A percentile compares a stretch with the other conserved stretches of the same genome.
Conservation (phyloP, 2,113 vertebrate genomes). For the Hyaena hyaena region DNA sequence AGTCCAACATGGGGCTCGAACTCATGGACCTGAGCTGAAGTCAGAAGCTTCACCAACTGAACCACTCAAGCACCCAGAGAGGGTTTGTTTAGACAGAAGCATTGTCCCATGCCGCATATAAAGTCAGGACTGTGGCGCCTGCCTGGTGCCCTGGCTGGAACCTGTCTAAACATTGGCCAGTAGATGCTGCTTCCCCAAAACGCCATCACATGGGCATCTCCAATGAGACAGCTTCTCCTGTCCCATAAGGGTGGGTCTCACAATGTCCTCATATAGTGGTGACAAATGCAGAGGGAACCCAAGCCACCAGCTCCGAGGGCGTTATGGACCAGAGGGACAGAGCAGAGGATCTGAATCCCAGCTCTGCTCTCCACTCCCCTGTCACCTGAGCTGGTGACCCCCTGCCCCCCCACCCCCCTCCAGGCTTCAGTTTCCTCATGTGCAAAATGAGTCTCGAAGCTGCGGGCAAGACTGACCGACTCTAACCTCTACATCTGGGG, state of each 20-base stretch:
- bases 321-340: neutral
- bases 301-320: neutral
- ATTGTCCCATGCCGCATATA: neutral
- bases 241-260: neutral
- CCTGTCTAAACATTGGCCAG: neutral
- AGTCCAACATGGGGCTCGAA: no score
- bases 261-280: rapidly evolving
- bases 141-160: neutral
- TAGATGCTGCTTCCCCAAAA: neutral
- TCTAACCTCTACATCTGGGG: neutral
- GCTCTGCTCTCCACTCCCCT: neutral
- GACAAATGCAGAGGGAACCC: neutral
- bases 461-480: neutral
- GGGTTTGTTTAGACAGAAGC: neutral
- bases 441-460: neutral
- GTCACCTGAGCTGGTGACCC: neutral
- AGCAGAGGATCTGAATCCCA: neutral
- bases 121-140: neutral
- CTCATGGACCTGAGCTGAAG: no score
- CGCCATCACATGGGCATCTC: neutral
- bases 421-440: neutral
- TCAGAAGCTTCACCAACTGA: no score
- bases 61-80: neutral
- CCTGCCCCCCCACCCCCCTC: rapidly evolving
- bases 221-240: neutral